Percentiles rank a stretch among this genome's conserved stretches.
Evolutionary conservation across 2,797 vertebrate genomes (phyloP).

Genomic region (Astyanax mexicanus): DNA sequence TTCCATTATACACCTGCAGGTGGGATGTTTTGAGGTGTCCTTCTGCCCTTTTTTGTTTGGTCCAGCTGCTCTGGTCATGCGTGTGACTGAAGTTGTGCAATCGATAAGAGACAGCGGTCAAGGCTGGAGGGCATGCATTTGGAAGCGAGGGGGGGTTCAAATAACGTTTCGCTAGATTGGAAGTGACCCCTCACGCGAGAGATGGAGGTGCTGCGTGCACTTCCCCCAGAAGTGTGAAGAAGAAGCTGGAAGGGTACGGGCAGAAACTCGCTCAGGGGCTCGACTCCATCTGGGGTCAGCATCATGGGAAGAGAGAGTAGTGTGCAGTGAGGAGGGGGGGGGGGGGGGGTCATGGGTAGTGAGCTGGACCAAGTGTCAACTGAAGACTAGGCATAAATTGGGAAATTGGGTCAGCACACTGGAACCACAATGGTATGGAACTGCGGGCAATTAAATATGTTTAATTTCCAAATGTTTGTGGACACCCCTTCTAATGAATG

Average conservation of each 20-base stretch:
- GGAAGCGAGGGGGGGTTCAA: conserved; percentile 37
- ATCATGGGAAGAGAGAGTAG: background rate
- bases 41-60: too few relatives aligned
- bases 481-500: too few relatives aligned
- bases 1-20: background rate
- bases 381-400: background rate
- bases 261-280: conserved; percentile 36
- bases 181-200: conserved; percentile 56
- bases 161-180: conserved; percentile 41
- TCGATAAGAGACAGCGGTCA: conserved; percentile 40
- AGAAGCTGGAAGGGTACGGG: conserved; percentile 18
- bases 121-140: conserved; percentile 26
- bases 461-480: too few relatives aligned
- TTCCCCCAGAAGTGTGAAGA: conserved; percentile 50
- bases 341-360: too few relatives aligned
- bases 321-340: background rate
- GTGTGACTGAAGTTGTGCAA: conserved; percentile 36
- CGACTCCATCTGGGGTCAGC: conserved; percentile 15
- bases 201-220: conserved; percentile 29
- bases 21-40: background rate
- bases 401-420: background rate
- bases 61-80: conserved; percentile 28
- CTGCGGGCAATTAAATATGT: too few relatives aligned
- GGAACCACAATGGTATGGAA: background rate
- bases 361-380: background rate